Base-by-base conservation (phyloP, 2,797 vertebrate genomes). In the Sebastes umbrosus region DNA sequence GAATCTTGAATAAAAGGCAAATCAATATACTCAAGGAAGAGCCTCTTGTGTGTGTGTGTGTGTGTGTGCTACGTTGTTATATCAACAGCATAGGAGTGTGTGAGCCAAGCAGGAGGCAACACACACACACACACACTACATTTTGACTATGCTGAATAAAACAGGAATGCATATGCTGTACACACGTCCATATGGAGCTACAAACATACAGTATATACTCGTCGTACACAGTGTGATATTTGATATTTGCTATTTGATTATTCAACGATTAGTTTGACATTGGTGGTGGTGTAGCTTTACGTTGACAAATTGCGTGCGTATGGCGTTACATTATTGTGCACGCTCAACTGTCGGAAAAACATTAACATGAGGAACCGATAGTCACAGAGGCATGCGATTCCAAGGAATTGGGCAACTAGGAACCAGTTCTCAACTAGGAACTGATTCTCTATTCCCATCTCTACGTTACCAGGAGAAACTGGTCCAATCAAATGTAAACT, bases 1-100 rank as follows among this genome's bases (percentile, higher is more conserved):
- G 69, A 55, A 78, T 88, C 75, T 66, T 77, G 73, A 88, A 83
- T 80, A 68, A 88, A 87, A 84, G 57, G 72, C 39, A 52, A 90
- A 91, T 91, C 88, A 84, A 91, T 88, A 88, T 74, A 68, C 46
- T 75, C 77, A 86, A 87, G 58, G 66, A 89, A 50, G 43, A 50
- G 43, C 43, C 16, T 50, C 18, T 50, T 54, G 22, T 32, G 46
- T 46, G 14, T 75, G 54, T 69, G 39, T 39, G 39, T 43, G 16
- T n/a, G 20, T 54, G 18, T 75, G 55, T 70, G 36, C 39, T 46
- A 46, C 1, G 43, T 46, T 46, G 43, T 46, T 46, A 46, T 50
- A 46, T 46, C 43, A 46, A 46, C 43, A 50, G 43, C 16, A 50
- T 50, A 50, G 43, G 43, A 8, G 43, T 50, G 43, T 46, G 34